These are phyloP conservation scores for Corythornis madagascariensis DNA, from an alignment of 2,113 vertebrate genomes.

Conservation along the genomic window DNA sequence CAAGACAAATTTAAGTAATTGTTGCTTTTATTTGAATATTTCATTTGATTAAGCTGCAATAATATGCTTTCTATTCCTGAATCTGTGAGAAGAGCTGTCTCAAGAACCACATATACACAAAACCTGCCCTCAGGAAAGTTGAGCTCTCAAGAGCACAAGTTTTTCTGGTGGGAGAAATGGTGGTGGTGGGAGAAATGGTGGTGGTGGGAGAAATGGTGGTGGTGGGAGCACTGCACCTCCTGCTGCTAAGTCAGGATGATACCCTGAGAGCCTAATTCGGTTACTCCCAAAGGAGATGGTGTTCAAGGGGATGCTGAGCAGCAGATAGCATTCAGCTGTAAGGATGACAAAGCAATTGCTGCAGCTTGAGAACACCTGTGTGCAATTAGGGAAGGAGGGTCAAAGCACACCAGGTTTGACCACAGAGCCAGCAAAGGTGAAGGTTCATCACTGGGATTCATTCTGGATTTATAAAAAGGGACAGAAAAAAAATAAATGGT, in stretches of 20 bases:
- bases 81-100: neutral
- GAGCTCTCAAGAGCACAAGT: neutral
- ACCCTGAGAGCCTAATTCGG: neutral
- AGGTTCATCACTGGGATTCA: neutral
- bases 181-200: too few species aligned
- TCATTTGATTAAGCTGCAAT: conserved; percentile 66
- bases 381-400: neutral
- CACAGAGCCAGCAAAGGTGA: neutral
- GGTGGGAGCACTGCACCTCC: neutral
- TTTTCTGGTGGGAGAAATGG: neutral
- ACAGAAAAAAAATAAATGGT: neutral
- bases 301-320: neutral
- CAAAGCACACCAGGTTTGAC: neutral
- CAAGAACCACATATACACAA: neutral
- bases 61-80: conserved; percentile 36
- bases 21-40: conserved; percentile 69
- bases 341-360: neutral
- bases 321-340: neutral
- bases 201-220: neutral
- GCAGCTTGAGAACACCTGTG: accelerated
- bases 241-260: neutral
- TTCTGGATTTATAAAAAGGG: neutral
- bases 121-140: neutral
- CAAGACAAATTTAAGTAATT: conserved; percentile 69
- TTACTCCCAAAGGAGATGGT: neutral